Evolutionary conservation across 2,888 invertebrate species (phyloP).

Genomic region (Drosophila fungiperda): DNA sequence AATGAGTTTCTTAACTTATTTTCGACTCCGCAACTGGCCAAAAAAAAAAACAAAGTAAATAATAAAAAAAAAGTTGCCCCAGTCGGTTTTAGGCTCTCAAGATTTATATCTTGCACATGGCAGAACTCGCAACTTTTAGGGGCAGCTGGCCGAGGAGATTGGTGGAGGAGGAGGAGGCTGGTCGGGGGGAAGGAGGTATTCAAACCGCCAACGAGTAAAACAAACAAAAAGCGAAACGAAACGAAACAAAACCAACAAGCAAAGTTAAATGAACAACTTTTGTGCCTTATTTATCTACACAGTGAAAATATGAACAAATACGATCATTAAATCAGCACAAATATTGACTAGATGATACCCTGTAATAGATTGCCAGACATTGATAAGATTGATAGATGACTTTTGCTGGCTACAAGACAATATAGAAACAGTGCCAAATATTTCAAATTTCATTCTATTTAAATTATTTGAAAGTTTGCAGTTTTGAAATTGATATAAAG

Average conservation of each 20-base stretch:
- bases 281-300: slow-evolving; percentile 76
- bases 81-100: slow-evolving; percentile 46
- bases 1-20: slow-evolving; percentile 79
- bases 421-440: background rate
- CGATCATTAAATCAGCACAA: background rate
- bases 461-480: background rate
- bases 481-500: background rate
- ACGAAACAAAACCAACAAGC: slow-evolving; percentile 69
- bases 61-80: slow-evolving; percentile 38
- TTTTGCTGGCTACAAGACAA: background rate
- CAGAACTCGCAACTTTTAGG: slow-evolving; percentile 31
- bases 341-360: slow-evolving; percentile 17
- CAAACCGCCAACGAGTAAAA: slow-evolving; percentile 47
- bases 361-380: background rate
- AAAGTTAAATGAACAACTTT: slow-evolving; percentile 80
- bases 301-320: slow-evolving; percentile 59
- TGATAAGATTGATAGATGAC: background rate
- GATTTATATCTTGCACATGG: slow-evolving; percentile 79
- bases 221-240: slow-evolving; percentile 58
- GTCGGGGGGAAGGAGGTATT: slow-evolving; percentile 19
- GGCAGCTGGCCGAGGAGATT: background rate
- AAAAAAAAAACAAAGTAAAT: background rate
- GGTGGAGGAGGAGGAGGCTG: background rate
- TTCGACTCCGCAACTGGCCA: slow-evolving; percentile 40
- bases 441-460: background rate